Evolutionary conservation across 2,113 vertebrate species (phyloP), one percentile per base, ranked within the genome.

Genomic region (Erinaceus europaeus): DNA sequence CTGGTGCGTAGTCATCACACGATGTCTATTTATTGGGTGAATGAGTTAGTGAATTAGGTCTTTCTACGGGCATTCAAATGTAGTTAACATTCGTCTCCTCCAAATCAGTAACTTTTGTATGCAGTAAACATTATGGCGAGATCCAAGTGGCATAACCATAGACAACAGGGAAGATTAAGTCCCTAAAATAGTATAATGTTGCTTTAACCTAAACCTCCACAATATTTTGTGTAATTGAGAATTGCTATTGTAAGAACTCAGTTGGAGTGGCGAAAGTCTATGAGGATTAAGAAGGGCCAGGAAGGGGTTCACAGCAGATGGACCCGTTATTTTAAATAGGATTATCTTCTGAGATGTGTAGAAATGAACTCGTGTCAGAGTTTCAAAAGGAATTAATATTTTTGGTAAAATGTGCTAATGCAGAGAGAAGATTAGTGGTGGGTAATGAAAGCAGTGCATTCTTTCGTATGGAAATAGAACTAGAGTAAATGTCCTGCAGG

Each of bases 401-500:
- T 96, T 95, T 94, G 90, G 94, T 94, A 96, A 96, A 95, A 94
- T 97, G 96, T 96, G 95, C 92, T 97, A 96, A 97, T 92, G 89
- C 96, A 96, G 96, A 96, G 95, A 95, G 93, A 88, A 96, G 96
- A 97, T 97, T 97, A 97, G 94, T 5, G 82, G 86, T 89, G 81
- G 55, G 17, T 76, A 88, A 90, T 90, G 84, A 95, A 92, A 90
- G 89, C 74, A 64, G 69, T 77, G 77, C 87, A 84, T 97, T 97
- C 92, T 97, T 97, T 95, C 86, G 59, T 95, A 96, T 96, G 91
- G 88, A 96, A 97, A 97, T 96, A 95, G 93, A 93, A 97, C 95
- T 96, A 95, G 96, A 97, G 97, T 97, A 97, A 94, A 97, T 94
- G 95, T 97, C 94, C 95, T 96, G 93, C 94, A 97, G 96, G 96